phyloP scores from a whole-genome alignment of 2,113 vertebrate genomes.

The Chauna torquata region DNA sequence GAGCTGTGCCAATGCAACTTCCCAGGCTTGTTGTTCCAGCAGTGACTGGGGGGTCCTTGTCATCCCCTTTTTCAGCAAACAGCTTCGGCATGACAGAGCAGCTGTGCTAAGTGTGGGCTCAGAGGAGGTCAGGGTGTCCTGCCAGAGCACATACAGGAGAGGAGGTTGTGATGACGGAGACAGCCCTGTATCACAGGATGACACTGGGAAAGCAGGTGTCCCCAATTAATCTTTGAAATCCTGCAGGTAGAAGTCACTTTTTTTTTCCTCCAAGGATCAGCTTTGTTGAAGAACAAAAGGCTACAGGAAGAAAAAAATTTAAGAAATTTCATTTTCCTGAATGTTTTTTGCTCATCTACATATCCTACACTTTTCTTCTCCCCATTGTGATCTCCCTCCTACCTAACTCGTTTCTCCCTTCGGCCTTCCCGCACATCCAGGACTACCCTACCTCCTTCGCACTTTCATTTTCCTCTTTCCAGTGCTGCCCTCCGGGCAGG shows the following conservation, averaged over 20 bases:
- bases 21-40: not conserved
- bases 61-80: not conserved
- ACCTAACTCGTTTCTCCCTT: not conserved
- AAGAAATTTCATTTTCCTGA: not conserved
- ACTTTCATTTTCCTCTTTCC: not conserved
- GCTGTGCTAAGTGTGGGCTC: not conserved
- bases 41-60: not conserved
- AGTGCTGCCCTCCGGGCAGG: rapidly evolving
- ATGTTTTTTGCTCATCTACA: not conserved
- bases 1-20: not conserved
- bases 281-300: not conserved
- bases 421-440: not conserved
- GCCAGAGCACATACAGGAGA: not conserved
- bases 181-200: not conserved
- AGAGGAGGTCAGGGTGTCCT: not conserved
- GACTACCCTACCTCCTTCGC: not conserved
- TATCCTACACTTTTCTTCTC: not conserved
- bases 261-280: not conserved
- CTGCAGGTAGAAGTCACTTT: not conserved
- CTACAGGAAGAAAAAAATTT: not conserved
- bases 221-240: not conserved
- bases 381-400: not conserved
- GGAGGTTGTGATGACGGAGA: not conserved
- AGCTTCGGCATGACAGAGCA: not conserved
- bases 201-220: not conserved